These are phyloP conservation scores for Eidolon dupreanum DNA, from an alignment of 2,797 vertebrate genomes.

Conservation along the genomic window DNA sequence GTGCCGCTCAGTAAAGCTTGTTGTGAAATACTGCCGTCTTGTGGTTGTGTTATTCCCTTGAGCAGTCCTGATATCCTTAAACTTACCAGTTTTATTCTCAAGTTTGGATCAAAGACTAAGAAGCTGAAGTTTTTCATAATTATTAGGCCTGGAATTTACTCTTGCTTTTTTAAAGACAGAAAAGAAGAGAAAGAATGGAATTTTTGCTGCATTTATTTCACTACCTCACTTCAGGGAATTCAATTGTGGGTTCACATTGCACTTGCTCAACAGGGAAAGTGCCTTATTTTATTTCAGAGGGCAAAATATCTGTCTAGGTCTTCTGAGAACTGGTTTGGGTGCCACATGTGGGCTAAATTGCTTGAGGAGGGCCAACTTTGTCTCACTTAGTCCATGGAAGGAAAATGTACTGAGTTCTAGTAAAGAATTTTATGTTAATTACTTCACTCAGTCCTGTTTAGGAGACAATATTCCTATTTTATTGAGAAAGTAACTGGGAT, in stretches of 20 bases:
- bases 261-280: not conserved
- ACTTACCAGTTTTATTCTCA: not conserved
- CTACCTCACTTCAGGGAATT: not conserved
- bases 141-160: not conserved
- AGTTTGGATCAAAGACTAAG: not conserved
- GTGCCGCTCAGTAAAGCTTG: not conserved
- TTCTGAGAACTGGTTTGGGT: not conserved
- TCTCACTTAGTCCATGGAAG: not conserved
- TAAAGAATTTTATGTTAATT: not conserved
- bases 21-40: not conserved
- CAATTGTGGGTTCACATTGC: not conserved
- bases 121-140: not conserved
- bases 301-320: not conserved
- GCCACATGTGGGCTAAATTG: not conserved
- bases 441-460: not conserved
- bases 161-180: not conserved
- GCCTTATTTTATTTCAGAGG: not conserved
- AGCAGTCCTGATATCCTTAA: not conserved
- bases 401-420: not conserved
- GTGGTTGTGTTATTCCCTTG: not conserved
- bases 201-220: not conserved
- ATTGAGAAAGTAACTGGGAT: not conserved
- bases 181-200: rapidly evolving
- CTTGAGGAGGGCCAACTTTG: not conserved
- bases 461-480: not conserved